These are phyloP conservation scores for Sebastes flavidus DNA, from an alignment of 2,797 vertebrate genomes.

Conservation along the genomic window DNA sequence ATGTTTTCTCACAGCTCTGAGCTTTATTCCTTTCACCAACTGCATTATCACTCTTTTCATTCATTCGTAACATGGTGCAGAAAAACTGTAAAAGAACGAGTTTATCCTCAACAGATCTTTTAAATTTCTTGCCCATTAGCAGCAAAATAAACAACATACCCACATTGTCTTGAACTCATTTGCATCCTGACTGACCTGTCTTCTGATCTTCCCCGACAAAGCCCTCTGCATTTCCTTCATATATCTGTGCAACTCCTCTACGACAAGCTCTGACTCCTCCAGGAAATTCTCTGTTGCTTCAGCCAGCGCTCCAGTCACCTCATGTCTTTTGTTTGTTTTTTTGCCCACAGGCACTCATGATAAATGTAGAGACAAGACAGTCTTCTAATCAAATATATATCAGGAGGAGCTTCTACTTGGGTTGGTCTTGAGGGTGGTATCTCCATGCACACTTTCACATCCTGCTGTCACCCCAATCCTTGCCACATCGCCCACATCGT, in stretches of 20 bases:
- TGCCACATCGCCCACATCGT: background rate
- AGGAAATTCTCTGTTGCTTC: constrained; percentile 14
- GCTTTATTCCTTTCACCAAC: background rate
- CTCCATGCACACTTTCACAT: constrained; percentile 16
- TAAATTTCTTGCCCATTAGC: background rate
- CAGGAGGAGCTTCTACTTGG: constrained; percentile 14
- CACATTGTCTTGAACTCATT: constrained; percentile 4
- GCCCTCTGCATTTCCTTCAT: background rate
- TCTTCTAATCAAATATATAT: constrained; percentile 56
- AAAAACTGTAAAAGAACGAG: background rate
- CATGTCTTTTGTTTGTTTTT: constrained; percentile 39
- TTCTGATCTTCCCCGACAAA: background rate
- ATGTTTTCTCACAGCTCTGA: background rate
- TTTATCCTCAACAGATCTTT: background rate
- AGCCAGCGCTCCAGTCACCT: constrained; percentile 23
- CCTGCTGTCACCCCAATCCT: constrained; percentile 17
- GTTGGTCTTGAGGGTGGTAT: constrained; percentile 19
- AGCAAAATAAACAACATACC: background rate
- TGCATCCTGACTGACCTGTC: constrained; percentile 7
- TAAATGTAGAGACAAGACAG: constrained; percentile 31
- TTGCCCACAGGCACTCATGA: constrained; percentile 37
- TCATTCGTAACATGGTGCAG: background rate
- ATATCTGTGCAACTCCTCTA: background rate
- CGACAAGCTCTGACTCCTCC: background rate
- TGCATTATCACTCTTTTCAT: background rate